Evolutionary conservation across 2,113 vertebrate genomes (phyloP), one percentile per base, ranked within the genome.

Genomic region (Caranx melampygus): DNA sequence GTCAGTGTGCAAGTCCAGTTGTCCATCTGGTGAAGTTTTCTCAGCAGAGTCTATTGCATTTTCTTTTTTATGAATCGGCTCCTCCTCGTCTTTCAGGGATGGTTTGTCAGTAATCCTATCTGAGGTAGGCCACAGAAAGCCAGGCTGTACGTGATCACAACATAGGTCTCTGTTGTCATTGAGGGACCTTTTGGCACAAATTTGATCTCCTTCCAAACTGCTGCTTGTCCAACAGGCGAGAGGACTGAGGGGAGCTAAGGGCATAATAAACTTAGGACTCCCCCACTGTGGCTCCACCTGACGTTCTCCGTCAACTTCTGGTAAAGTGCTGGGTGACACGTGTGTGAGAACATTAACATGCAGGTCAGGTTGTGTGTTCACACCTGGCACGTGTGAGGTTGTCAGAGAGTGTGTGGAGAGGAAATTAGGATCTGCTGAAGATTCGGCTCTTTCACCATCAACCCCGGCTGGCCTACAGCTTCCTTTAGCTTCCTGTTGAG

Each of bases 261-360:
- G 92, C 84, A 91, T 89, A 88, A 93, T 89, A 91, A 90, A 91
- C 62, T 81, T 60, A 9, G 79, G 79, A 82, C 77, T 62, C 31
- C 21, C 72, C 62, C 37, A 26, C 76, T 52, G 84, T 44, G 61
- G 69, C 63, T 58, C 81, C 58, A 75, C 78, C 73, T 88, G 82
- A 73, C 54, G 0, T 31, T 55, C 70, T 76, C 79, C 16, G 10
- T 87, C 82, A 73, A 84, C 49, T 51, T 84, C 86, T 31, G 33
- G 40, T 20, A 71, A 65, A 62, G 74, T 60, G 67, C 90, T 72
- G 61, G 52, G 49, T 3, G 42, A 64, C 80, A 74, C 51, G 21
- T 72, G 79, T 35, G 51, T 42, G 61, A 33, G n/a, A 3, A 37
- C 68, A 66, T 68, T 73, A 33, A 42, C 35, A 34, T 37, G 47